Conservation (phyloP, 2,888 invertebrate species). For the Hypolimnas misippus region DNA sequence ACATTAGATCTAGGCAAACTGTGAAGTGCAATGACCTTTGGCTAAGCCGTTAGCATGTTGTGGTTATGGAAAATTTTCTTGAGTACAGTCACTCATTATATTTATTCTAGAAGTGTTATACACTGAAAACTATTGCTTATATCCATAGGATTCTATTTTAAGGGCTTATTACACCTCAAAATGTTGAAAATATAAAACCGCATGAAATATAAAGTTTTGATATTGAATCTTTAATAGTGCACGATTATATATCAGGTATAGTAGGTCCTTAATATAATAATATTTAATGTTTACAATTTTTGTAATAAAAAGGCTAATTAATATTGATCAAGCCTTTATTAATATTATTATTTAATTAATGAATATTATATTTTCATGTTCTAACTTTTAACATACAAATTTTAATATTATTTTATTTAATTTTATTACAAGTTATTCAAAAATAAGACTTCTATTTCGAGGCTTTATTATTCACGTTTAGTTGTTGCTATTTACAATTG, state of each 20-base stretch:
- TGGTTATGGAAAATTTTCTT: constrained; percentile 67
- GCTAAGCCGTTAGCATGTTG: constrained; percentile 75
- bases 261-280: constrained; percentile 17
- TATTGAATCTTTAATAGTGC: constrained; percentile 9
- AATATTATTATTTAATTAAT: constrained; percentile 27
- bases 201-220: constrained; percentile 11
- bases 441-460: constrained; percentile 66
- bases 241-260: constrained; percentile 17
- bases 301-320: constrained; percentile 18
- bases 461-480: constrained; percentile 64
- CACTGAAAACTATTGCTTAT: constrained; percentile 69
- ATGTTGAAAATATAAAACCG: constrained; percentile 9
- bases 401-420: constrained; percentile 62
- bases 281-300: constrained; percentile 15
- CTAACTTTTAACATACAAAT: constrained; percentile 35
- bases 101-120: constrained; percentile 73
- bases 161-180: constrained; percentile 33
- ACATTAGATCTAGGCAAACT: constrained; percentile 58
- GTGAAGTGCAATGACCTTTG: constrained; percentile 77
- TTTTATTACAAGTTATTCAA: constrained; percentile 63
- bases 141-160: constrained; percentile 40
- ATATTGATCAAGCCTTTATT: constrained; percentile 14
- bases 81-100: constrained; percentile 60
- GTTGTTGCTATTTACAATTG: constrained; percentile 81
- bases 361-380: constrained; percentile 34